Conservation (phyloP, 2,797 vertebrate genomes). For the Acridotheres tristis region DNA sequence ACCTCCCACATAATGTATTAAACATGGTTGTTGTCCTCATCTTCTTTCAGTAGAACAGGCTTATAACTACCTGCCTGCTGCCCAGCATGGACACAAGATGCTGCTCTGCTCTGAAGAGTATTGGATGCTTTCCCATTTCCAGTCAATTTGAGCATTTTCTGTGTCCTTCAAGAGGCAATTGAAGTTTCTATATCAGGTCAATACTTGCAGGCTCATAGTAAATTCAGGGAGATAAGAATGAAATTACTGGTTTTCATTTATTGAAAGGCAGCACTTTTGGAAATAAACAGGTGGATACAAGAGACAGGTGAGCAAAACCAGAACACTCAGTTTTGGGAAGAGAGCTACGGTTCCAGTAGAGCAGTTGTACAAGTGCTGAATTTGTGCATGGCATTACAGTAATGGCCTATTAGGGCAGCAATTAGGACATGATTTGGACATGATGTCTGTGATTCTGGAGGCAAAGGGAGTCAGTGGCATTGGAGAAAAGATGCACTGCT, state of each 20-base stretch:
- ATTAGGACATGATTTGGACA: neutral
- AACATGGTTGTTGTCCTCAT: neutral
- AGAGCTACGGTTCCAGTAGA: neutral
- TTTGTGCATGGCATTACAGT: neutral
- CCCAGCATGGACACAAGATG: neutral
- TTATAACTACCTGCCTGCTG: neutral
- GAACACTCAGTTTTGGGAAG: neutral
- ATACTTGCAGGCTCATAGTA: neutral
- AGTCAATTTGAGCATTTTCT: neutral
- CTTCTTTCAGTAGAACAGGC: neutral
- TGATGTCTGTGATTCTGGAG: neutral
- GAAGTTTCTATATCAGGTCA: neutral
- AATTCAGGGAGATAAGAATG: neutral
- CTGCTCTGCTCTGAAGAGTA: neutral
- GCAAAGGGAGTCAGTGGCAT: neutral
- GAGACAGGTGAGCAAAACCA: neutral
- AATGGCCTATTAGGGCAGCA: neutral
- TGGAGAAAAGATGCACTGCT: rapidly evolving
- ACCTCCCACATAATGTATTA: neutral
- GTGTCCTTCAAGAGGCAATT: neutral
- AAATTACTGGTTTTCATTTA: neutral
- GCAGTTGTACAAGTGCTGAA: neutral
- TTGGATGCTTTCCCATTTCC: neutral
- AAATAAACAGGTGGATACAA: neutral
- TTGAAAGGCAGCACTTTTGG: neutral